Percentiles rank a stretch among this genome's conserved stretches.
Conservation (phyloP, 2,113 vertebrate genomes). For the Panurus biarmicus region DNA sequence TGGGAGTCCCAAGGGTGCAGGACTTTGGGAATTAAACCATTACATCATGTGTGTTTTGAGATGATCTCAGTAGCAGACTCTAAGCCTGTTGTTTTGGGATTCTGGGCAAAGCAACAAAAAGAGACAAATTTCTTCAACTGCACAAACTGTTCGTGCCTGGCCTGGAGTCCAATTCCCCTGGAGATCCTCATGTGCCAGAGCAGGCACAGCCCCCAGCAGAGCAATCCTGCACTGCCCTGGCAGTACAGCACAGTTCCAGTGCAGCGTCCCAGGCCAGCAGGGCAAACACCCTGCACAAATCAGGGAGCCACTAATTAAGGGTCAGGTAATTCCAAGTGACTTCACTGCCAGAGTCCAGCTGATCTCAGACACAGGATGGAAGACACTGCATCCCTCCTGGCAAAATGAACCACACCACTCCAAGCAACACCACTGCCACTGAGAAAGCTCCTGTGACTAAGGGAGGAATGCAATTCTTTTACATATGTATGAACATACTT, state of each 20-base stretch:
- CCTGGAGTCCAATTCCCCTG: neutral
- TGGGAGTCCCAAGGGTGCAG: neutral
- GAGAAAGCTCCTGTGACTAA: neutral
- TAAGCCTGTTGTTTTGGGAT: neutral
- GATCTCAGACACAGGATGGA: neutral
- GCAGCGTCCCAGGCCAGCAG: neutral
- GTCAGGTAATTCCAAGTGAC: neutral
- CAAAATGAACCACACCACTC: neutral
- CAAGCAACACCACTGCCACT: neutral
- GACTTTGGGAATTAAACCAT: neutral
- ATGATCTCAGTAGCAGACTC: neutral
- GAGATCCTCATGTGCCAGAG: neutral
- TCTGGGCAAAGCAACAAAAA: neutral
- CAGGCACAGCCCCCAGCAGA: neutral
- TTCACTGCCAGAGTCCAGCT: neutral
- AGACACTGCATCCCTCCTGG: neutral
- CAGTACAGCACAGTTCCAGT: accelerated
- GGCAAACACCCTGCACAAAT: neutral
- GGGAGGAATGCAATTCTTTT: neutral
- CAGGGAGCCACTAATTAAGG: neutral
- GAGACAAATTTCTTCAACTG: neutral
- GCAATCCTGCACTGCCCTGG: neutral
- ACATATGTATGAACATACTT: neutral
- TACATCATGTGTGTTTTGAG: neutral
- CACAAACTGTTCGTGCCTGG: neutral